Evolutionary conservation across 2,888 invertebrate species (phyloP).

Genomic region (Macrosiphum euphorbiae): DNA sequence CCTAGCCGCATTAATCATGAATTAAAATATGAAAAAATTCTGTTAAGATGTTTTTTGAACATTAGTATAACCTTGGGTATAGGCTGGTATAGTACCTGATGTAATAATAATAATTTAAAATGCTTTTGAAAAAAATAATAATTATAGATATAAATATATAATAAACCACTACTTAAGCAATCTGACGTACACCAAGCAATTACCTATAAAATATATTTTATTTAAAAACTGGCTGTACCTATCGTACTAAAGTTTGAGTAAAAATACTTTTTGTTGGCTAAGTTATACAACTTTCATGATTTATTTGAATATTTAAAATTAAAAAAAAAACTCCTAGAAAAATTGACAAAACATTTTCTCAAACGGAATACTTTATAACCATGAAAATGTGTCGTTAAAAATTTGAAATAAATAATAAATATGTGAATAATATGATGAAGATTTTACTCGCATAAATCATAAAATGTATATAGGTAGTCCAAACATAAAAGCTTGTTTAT

Average conservation of each 20-base stretch:
- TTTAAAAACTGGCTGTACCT: neutral
- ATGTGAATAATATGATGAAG: neutral
- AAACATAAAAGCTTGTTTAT: slow-evolving; percentile 19
- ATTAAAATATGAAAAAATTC: neutral
- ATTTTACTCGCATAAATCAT: slow-evolving; percentile 14
- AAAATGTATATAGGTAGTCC: neutral
- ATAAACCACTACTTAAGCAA: neutral
- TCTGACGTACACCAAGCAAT: neutral
- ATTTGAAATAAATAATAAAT: neutral
- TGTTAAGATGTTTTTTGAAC: neutral
- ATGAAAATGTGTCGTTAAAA: neutral
- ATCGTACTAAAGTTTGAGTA: neutral
- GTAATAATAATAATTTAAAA: neutral
- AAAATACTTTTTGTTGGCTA: neutral
- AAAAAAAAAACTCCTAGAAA: neutral
- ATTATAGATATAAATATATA: neutral
- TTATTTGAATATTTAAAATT: neutral
- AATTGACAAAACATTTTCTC: neutral
- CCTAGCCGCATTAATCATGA: neutral
- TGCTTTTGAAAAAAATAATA: neutral
- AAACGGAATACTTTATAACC: neutral
- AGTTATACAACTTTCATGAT: neutral
- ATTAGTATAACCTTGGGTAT: neutral
- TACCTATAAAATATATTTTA: neutral
- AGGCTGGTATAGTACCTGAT: no score